Evolutionary conservation across 2,888 invertebrate genomes (phyloP), one percentile per base, ranked within the genome.

Genomic region (Drosophila rubida): DNA sequence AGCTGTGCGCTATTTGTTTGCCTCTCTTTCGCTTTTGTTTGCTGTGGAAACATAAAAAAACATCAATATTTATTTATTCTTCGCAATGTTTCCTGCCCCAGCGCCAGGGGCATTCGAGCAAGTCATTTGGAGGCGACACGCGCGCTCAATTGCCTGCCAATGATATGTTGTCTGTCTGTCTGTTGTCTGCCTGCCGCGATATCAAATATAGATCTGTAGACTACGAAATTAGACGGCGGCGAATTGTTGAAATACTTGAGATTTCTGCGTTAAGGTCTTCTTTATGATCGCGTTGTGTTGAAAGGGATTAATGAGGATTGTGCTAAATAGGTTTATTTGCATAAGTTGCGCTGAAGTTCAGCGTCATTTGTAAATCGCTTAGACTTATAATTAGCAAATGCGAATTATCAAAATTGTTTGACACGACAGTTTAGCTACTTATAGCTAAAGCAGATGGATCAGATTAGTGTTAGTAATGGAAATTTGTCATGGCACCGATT

Each of bases 61-160:
- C 63, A 69, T 68, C 77, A 83, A 86, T 81, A 86, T 86, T 69
- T 75, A 80, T 71, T 67, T 62, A 13, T 41, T 39, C 22, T 13
- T 37, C 54, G 42, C 53, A 13, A 41, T 62, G 44, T 50, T 75
- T 75, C 64, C 78, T 69, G 61, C 45, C 53, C 13, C 25, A 50
- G 6, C 16, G 45, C 44, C 41, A 51, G 7, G 32, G 50, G 53
- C 42, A 23, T 19, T 49, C 48, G 58, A 51, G 61, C 70, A 55
- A 46, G 55, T 59, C 22, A 49, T 54, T 55, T 50, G 48, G 13
- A 16, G 63, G 51, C 75, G 75, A 78, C 71, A 84, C 78, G 75
- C 53, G 80, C 74, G 32, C 35, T 49, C 55, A 55, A 60, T 54
- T 61, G 74, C 60, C 77, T 76, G 75, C 37, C 63, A 67, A 61